A percentile compares a stretch with the other conserved stretches of the same genome.
Evolutionary conservation across 2,797 vertebrate species (phyloP).

Genomic region (Gymnodraco acuticeps): DNA sequence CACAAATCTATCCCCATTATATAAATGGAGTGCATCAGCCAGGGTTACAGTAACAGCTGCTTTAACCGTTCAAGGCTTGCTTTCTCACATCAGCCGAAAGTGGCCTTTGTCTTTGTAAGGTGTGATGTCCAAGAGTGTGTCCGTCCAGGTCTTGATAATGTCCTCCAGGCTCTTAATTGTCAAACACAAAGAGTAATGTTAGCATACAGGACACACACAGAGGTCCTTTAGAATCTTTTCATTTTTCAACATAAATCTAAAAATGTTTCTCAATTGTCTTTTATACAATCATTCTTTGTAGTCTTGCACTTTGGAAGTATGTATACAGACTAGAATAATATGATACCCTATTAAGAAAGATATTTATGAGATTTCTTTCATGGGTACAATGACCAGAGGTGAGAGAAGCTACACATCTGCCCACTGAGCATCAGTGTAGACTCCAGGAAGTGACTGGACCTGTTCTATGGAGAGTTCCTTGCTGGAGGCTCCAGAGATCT

Average conservation of each 20-base stretch:
- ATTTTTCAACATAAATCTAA: neutral
- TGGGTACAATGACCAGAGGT: neutral
- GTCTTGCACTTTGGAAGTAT: neutral
- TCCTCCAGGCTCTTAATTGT: conserved; percentile 84
- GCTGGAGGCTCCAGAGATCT: conserved; percentile 89
- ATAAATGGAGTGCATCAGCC: neutral
- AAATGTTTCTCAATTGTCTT: neutral
- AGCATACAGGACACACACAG: neutral
- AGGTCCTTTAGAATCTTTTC: neutral
- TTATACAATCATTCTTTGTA: neutral
- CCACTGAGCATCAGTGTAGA: neutral
- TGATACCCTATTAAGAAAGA: neutral
- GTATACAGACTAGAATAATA: neutral
- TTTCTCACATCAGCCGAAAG: conserved; percentile 85
- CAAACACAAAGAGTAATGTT: conserved; percentile 29
- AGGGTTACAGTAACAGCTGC: neutral
- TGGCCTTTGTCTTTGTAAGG: conserved; percentile 90
- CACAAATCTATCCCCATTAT: neutral
- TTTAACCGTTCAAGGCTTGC: neutral
- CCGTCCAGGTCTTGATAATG: conserved; percentile 87
- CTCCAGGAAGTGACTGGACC: conserved; percentile 69
- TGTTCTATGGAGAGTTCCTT: conserved; percentile 92
- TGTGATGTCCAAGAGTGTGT: conserved; percentile 82
- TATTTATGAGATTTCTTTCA: neutral
- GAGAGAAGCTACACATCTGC: neutral